A percentile compares a stretch with the other conserved stretches of the same genome.
phyloP scores from a whole-genome alignment of 2,888 invertebrate species.

The Parnassius apollo region DNA sequence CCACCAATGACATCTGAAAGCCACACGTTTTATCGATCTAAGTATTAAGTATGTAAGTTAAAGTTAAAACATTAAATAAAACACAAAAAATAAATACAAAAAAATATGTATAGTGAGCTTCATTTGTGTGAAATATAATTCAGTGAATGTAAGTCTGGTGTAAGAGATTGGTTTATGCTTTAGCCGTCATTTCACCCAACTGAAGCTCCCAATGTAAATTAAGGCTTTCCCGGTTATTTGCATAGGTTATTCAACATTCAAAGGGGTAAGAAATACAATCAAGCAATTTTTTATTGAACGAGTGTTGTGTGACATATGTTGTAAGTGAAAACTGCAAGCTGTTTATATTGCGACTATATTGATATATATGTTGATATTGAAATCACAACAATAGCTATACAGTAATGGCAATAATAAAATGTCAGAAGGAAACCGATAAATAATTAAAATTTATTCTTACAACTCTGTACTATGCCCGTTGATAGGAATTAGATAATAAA shows the following conservation, averaged over 20 bases:
- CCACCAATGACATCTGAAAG: conserved; percentile 72
- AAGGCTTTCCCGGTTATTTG: conserved; percentile 70
- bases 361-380: conserved; percentile 39
- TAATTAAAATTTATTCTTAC: conserved; percentile 69
- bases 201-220: conserved; percentile 63
- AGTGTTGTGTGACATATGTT: conserved; percentile 49
- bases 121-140: conserved; percentile 59
- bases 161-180: conserved; percentile 48
- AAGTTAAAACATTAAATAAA: conserved; percentile 69
- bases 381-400: conserved; percentile 39
- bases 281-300: conserved; percentile 38
- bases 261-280: conserved; percentile 36
- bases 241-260: conserved; percentile 53
- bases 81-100: conserved; percentile 58
- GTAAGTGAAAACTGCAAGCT: conserved; percentile 34
- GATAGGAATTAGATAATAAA: conserved; percentile 79
- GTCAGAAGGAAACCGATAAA: conserved; percentile 53
- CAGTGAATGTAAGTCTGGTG: conserved; percentile 35
- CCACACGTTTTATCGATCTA: conserved; percentile 76
- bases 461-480: conserved; percentile 77
- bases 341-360: conserved; percentile 40
- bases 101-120: conserved; percentile 60
- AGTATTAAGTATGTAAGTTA: conserved; percentile 75
- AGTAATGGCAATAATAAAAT: conserved; percentile 52
- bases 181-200: conserved; percentile 57